phyloP scores from a whole-genome alignment of 92 coral and sea anemone genomes.

The Scolanthus callimorphus region DNA sequence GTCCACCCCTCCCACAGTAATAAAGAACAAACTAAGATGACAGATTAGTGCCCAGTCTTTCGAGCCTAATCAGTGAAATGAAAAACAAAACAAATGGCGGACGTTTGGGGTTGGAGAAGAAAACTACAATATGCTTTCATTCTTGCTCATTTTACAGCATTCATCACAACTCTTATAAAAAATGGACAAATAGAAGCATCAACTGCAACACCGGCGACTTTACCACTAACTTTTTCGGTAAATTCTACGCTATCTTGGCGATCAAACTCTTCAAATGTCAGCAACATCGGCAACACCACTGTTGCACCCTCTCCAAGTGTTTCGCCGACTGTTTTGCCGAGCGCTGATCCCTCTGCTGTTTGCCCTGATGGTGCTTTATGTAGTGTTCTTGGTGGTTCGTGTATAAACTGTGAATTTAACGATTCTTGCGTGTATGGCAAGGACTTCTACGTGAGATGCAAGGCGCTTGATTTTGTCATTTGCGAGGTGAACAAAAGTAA shows the following conservation, averaged over 20 bases:
- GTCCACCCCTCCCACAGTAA: too few relatives aligned
- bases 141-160: background rate
- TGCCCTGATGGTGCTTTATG: slow-evolving; percentile 62
- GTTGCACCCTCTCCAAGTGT: slow-evolving; percentile 13
- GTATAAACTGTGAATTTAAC: slow-evolving; percentile 46
- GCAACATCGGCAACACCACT: slow-evolving; percentile 3
- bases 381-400: slow-evolving; percentile 62
- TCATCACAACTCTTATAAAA: background rate
- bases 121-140: background rate
- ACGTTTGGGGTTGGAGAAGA: background rate
- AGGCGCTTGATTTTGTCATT: slow-evolving; percentile 30
- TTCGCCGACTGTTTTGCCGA: slow-evolving; percentile 9
- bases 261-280: background rate
- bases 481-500: too few relatives aligned
- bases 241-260: background rate
- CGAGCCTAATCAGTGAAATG: background rate
- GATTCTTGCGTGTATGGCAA: slow-evolving; percentile 81
- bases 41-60: background rate
- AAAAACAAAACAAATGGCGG: background rate
- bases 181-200: slow-evolving; percentile 2
- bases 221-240: background rate
- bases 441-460: slow-evolving; percentile 60
- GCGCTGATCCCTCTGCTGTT: background rate
- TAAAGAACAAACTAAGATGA: too few relatives aligned
- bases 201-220: background rate